Evolutionary conservation across 2,888 invertebrate species (phyloP).

Genomic region (Trichopoda pennipes): DNA sequence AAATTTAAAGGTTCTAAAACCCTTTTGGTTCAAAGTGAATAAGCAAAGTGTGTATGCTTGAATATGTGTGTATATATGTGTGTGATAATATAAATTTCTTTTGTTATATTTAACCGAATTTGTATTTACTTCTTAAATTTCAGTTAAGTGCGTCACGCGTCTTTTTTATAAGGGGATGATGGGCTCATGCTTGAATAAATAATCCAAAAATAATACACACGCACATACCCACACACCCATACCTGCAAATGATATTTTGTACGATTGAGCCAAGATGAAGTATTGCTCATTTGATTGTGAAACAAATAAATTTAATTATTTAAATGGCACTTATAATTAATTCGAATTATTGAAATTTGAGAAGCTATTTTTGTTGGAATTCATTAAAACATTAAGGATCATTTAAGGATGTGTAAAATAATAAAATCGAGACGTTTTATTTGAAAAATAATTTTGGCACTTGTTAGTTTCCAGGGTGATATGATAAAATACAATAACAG

Average conservation of each 20-base stretch:
- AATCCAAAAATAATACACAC: constrained; percentile 7
- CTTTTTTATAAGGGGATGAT: constrained; percentile 7
- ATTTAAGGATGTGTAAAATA: too few species aligned
- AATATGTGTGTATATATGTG: background rate
- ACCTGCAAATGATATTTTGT: constrained; percentile 12
- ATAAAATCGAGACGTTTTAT: too few species aligned
- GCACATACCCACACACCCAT: background rate
- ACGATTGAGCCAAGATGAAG: background rate
- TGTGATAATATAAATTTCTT: background rate
- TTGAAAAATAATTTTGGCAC: too few species aligned
- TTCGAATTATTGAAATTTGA: background rate
- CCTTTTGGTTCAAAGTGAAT: background rate
- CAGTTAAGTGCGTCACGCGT: constrained; percentile 44
- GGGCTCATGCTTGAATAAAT: constrained; percentile 17
- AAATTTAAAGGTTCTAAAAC: constrained; percentile 34
- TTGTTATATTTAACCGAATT: background rate
- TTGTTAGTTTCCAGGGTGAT: too few species aligned
- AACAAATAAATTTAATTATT: constrained; percentile 22
- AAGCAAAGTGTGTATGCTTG: background rate
- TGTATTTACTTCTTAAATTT: background rate
- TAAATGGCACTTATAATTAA: constrained; percentile 7
- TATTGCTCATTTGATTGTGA: constrained; percentile 18
- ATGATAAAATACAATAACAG: too few species aligned
- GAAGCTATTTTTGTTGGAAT: background rate
- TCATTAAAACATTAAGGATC: background rate